These are phyloP conservation scores for Mimumesa dahlbomi DNA, from an alignment of 2,888 invertebrate species.

Conservation along the genomic window DNA sequence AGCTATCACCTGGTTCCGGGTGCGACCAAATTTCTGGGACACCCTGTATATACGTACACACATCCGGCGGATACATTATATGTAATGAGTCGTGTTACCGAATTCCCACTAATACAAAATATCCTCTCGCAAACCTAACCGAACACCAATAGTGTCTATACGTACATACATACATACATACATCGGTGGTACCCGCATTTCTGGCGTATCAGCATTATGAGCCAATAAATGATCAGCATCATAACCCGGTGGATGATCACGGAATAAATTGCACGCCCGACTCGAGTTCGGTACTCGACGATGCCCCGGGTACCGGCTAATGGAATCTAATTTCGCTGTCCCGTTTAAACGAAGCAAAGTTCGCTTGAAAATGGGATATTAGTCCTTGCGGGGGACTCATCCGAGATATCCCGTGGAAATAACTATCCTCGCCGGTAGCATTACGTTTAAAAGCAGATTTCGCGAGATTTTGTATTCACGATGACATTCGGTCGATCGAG, in stretches of 20 bases:
- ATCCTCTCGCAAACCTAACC: too few relatives aligned
- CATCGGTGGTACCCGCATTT: background rate
- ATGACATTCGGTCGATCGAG: slow-evolving; percentile 31
- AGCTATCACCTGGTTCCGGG: too few relatives aligned
- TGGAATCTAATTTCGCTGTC: slow-evolving; percentile 35
- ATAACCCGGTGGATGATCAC: slow-evolving; percentile 4
- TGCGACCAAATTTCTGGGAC: too few relatives aligned
- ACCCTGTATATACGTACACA: too few relatives aligned
- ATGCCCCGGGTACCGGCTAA: slow-evolving; percentile 12
- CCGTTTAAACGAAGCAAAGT: slow-evolving; percentile 1
- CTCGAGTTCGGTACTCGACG: slow-evolving; percentile 1
- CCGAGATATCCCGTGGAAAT: too few relatives aligned
- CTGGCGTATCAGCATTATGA: background rate
- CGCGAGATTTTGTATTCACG: slow-evolving; percentile 19
- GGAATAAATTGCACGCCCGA: slow-evolving; percentile 35
- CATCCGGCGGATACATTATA: too few relatives aligned
- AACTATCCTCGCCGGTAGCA: background rate
- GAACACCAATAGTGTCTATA: too few relatives aligned
- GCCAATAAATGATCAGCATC: too few relatives aligned
- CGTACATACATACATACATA: too few relatives aligned
- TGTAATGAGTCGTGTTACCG: too few relatives aligned
- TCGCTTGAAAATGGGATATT: slow-evolving; percentile 9
- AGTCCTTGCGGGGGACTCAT: too few relatives aligned
- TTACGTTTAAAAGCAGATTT: slow-evolving; percentile 25
- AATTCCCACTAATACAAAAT: too few relatives aligned